A percentile compares a stretch with the other conserved stretches of the same genome.
These are phyloP conservation scores for Struthidea cinerea DNA, from an alignment of 2,113 vertebrate species.

Conservation along the genomic window DNA sequence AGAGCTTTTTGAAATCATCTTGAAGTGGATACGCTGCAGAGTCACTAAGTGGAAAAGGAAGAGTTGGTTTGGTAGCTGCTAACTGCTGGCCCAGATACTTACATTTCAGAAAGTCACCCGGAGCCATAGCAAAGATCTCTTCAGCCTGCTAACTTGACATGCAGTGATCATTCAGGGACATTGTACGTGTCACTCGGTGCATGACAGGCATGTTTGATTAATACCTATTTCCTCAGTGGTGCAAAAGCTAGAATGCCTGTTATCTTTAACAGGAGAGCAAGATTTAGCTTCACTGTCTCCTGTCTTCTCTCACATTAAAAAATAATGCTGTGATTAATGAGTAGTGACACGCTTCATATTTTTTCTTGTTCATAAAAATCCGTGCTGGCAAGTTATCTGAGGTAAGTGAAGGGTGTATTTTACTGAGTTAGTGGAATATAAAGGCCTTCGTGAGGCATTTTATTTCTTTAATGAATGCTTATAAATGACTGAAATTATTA, in stretches of 20 bases:
- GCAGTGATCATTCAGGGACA: not conserved
- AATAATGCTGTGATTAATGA: slow-evolving; percentile 52
- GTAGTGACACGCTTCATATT: slow-evolving; percentile 7
- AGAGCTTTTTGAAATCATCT: not conserved
- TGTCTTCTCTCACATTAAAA: slow-evolving; percentile 47
- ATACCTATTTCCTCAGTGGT: not conserved
- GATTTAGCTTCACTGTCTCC: slow-evolving; percentile 20
- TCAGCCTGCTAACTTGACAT: not conserved
- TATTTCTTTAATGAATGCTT: not conserved
- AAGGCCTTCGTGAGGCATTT: not conserved
- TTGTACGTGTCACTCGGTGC: not conserved
- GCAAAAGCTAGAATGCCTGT: slow-evolving; percentile 20
- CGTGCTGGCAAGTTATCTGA: not conserved
- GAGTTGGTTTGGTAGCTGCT: not conserved
- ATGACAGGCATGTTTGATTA: slow-evolving; percentile 27
- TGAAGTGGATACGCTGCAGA: not conserved
- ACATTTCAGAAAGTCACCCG: not conserved
- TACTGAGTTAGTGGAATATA: not conserved
- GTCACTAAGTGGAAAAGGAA: not conserved
- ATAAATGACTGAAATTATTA: not conserved
- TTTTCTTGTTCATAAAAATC: slow-evolving; percentile 30
- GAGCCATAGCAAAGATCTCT: not conserved
- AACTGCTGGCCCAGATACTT: not conserved
- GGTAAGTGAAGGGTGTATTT: not conserved
- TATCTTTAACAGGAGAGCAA: slow-evolving; percentile 44